Base-by-base conservation (phyloP, 2,888 invertebrate genomes). In the Lobophora halterata region DNA sequence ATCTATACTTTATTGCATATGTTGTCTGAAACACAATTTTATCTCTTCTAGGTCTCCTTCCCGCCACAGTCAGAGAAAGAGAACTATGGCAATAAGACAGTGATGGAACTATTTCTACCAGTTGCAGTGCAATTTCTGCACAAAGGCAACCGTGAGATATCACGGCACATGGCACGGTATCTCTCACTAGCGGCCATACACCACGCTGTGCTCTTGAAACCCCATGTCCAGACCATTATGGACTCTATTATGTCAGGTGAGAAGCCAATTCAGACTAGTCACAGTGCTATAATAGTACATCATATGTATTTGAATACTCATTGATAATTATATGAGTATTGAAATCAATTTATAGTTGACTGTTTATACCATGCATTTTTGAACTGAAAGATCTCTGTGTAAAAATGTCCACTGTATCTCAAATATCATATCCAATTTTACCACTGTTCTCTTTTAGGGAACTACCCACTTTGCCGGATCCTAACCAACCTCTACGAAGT, bases 131-230 rank as follows among this genome's bases (percentile, higher is more conserved):
- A 96, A 79, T 97, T 97, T 76, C 83, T 98, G 30, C 94, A 95
- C 63, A 95, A 95, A 70, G 95, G 95, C 34, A 97, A 97, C 78
- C 91, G 93, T 49, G 97, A 97, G 75, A 89, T 98, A 46, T 95
- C 95, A 0, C 89, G 96, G 40, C 97, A 96, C 71, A 93, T 97
- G 89, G 95, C 97, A 20, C 94, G 96, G 30, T 98, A 98, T 76
- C 89, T 98, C 30, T 97, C 97, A 0, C 83, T 98, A 52, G 97
- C 97, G 6, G 97, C 97, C 32, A 95, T 96, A 43, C 95, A 97
- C 67, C 96, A 97, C 79, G 94, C 96, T 2, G 92, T 93, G 46
- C 81, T 97, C 47, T 83, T 98, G 20, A 94, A 96, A 55, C 93
- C 94, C 5, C 95, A 97, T 73, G 94, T 97, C 32, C 93, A 95